Evolutionary conservation across 2,888 invertebrate species (phyloP), one percentile per base, ranked within the genome.

Genomic region (Actias luna): DNA sequence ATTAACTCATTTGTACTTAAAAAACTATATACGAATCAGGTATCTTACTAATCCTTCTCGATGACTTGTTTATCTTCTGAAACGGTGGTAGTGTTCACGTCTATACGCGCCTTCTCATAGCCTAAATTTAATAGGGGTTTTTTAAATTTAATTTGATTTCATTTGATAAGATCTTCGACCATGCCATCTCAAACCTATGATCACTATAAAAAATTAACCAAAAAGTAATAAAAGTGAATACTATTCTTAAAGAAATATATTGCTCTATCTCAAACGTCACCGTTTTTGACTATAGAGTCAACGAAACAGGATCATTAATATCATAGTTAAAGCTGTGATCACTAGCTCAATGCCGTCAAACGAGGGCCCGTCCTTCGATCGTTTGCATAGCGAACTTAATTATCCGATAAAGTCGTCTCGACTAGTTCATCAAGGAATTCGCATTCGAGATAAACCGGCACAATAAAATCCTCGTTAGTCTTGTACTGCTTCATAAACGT

Each of bases 401-500:
- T 55, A 16, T 55, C 16, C 16, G 29, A 55, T 29, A 29, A 16
- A 29, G 29, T 55, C 55, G 55, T 55, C 55, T 55, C 55, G 55
- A 16, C 27, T 29, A 16, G 18, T 55, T 55, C 29, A 29, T 27
- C n/a, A 29, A 55, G 29, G 62, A 69, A 72, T 72, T 65, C 68
- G 70, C 69, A 70, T 69, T 72, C 70, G 66, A 66, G 68, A 65
- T 67, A 69, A 68, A 68, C 60, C 35, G 50, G 36, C 60, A 65
- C 60, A 63, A 64, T 72, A 69, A 70, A 66, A 67, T 60, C 65
- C 33, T 67, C 68, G 68, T 68, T 71, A 65, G 59, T 42, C 42
- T 66, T 66, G 63, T 62, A 68, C 62, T 65, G 57, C 68, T 67
- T 67, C 59, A 67, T 69, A 66, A 68, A 67, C 50, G 5, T 25